phyloP scores from a whole-genome alignment of 2,797 vertebrate species.

The Artibeus jamaicensis region DNA sequence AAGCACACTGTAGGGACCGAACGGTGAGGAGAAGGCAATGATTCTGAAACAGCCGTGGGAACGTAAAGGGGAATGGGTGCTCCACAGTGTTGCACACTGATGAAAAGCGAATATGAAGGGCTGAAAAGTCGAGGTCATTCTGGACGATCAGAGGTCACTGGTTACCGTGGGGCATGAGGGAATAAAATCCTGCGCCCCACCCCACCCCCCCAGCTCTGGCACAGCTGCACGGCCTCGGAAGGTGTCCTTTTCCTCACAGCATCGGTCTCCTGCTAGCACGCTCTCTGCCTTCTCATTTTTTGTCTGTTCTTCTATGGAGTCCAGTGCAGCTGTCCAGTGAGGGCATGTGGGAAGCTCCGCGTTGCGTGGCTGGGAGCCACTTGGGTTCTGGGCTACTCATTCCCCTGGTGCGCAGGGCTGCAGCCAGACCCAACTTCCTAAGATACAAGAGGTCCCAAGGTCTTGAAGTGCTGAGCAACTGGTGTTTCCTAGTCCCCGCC shows the following conservation, averaged over 20 bases:
- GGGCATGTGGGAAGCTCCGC: not conserved
- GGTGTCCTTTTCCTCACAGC: not conserved
- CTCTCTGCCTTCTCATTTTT: not conserved
- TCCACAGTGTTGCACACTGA: not conserved
- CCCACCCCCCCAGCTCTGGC: not conserved
- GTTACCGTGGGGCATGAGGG: not conserved
- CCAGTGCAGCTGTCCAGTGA: not conserved
- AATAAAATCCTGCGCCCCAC: not conserved
- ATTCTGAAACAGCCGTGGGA: not conserved
- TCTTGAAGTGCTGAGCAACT: not conserved
- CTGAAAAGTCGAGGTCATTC: not conserved
- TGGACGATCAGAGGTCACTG: not conserved
- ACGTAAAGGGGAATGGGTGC: not conserved
- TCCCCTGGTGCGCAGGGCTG: not conserved
- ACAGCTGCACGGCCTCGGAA: fast-evolving
- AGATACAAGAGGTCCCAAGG: no score
- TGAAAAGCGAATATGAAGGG: not conserved
- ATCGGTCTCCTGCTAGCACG: no score
- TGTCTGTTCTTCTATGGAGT: not conserved
- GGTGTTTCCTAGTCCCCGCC: not conserved
- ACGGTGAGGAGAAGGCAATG: not conserved
- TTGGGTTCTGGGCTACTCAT: not conserved
- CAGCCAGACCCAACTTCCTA: not conserved
- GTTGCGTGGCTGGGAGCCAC: not conserved
- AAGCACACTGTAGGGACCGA: not conserved